Conservation (phyloP, 2,797 vertebrate species). For the Hoplostethus atlanticus region DNA sequence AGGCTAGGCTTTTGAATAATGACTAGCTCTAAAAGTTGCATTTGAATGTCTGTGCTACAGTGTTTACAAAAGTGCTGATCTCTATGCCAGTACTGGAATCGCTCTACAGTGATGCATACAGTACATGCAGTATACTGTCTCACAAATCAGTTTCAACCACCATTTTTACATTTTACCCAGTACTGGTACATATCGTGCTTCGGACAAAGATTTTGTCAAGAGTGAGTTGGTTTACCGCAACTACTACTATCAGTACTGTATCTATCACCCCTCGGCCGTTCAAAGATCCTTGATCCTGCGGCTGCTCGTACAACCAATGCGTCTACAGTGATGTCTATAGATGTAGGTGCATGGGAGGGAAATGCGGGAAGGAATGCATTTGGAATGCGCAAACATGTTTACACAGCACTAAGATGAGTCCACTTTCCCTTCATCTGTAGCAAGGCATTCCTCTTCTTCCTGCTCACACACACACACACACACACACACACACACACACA, state of each 20-base stretch:
- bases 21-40: constrained; percentile 81
- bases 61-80: constrained; percentile 80
- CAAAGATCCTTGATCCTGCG: constrained; percentile 9
- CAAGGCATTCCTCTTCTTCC: constrained; percentile 71
- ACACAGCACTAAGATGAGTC: constrained; percentile 66
- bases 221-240: constrained; percentile 6
- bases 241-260: constrained; percentile 8
- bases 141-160: constrained; percentile 25
- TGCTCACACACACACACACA: constrained; percentile 28
- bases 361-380: constrained; percentile 54
- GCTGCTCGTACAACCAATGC: constrained; percentile 25
- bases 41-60: constrained; percentile 75
- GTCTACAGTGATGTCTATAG: constrained; percentile 24
- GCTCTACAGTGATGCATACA: constrained; percentile 29
- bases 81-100: constrained; percentile 59
- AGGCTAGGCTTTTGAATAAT: constrained; percentile 85
- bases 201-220: neutral
- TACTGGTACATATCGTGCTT: constrained; percentile 1
- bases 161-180: constrained; percentile 27
- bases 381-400: constrained; percentile 66
- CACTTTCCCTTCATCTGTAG: constrained; percentile 69
- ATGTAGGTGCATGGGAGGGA: constrained; percentile 60
- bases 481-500: constrained; percentile 9
- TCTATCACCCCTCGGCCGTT: constrained; percentile 5
- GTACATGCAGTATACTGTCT: constrained; percentile 39